These are phyloP conservation scores for Drosophila bipectinata DNA, from an alignment of 1,140 invertebrate species.

Conservation along the genomic window DNA sequence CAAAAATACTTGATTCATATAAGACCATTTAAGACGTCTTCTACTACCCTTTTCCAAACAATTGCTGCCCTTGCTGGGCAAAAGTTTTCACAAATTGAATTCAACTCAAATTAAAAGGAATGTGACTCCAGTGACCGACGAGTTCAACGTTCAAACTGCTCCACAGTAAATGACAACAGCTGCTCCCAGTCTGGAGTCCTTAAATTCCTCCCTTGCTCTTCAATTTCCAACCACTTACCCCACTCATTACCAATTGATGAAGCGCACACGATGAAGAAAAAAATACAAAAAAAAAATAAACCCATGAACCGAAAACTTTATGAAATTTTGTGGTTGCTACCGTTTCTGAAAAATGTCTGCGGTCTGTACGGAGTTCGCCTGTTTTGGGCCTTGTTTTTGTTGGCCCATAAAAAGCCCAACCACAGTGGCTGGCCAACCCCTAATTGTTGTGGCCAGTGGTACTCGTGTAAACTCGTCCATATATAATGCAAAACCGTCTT, in stretches of 20 bases:
- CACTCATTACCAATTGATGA: slow-evolving; percentile 80
- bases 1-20: too few species aligned
- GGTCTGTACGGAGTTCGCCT: slow-evolving; percentile 22
- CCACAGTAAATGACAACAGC: slow-evolving; percentile 74
- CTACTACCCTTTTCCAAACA: not conserved
- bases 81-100: slow-evolving; percentile 62
- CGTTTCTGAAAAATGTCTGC: slow-evolving; percentile 73
- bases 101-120: slow-evolving; percentile 68
- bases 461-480: slow-evolving; percentile 17
- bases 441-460: slow-evolving; percentile 70
- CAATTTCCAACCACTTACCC: slow-evolving; percentile 46
- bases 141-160: slow-evolving; percentile 62
- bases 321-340: slow-evolving; percentile 82
- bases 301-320: slow-evolving; percentile 56
- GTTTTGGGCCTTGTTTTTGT: slow-evolving; percentile 1
- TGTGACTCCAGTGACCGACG: slow-evolving; percentile 60
- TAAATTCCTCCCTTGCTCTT: slow-evolving; percentile 19
- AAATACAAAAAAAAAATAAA: slow-evolving; percentile 8
- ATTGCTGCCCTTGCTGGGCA: not conserved
- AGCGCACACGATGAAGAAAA: slow-evolving; percentile 53
- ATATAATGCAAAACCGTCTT: slow-evolving; percentile 63
- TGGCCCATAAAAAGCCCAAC: slow-evolving; percentile 68
- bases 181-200: slow-evolving; percentile 44
- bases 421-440: slow-evolving; percentile 70
- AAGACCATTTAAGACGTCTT: too few species aligned